Conservation (phyloP, 2,113 vertebrate genomes). For the Gopherus evgoodei region DNA sequence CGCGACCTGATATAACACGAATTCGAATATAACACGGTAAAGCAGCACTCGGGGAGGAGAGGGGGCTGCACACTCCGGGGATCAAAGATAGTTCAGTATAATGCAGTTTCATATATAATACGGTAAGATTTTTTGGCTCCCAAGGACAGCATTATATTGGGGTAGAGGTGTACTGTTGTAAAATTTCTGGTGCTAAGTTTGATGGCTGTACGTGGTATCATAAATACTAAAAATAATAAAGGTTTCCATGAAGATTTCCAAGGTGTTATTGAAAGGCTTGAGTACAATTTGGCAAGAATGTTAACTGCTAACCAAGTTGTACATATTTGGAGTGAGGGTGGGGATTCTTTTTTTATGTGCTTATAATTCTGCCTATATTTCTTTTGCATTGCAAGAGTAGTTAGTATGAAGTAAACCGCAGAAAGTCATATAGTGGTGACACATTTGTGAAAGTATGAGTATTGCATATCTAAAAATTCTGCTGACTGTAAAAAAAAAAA, state of each 20-base stretch:
- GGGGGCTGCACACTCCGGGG: too few species aligned
- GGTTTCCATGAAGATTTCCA: not conserved
- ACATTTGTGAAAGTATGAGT: not conserved
- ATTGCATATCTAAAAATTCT: not conserved
- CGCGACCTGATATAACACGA: too few species aligned
- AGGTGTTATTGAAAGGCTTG: not conserved
- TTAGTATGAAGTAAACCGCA: not conserved
- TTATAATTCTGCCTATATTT: not conserved
- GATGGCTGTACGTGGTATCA: not conserved
- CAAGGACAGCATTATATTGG: too few species aligned
- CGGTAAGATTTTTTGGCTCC: too few species aligned
- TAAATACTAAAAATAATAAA: not conserved
- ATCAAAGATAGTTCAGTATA: too few species aligned
- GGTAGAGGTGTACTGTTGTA: not conserved
- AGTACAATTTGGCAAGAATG: fast-evolving
- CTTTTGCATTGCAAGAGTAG: not conserved
- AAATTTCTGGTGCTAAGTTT: not conserved
- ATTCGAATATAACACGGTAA: too few species aligned
- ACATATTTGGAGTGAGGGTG: not conserved
- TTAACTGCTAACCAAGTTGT: not conserved
- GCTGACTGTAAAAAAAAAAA: not conserved
- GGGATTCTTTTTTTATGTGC: not conserved
- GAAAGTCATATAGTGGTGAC: not conserved
- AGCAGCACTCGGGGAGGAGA: too few species aligned
- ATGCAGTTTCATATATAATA: too few species aligned